Evolutionary conservation across 1,140 invertebrate species (phyloP).

Genomic region (Drosophila asahinai): DNA sequence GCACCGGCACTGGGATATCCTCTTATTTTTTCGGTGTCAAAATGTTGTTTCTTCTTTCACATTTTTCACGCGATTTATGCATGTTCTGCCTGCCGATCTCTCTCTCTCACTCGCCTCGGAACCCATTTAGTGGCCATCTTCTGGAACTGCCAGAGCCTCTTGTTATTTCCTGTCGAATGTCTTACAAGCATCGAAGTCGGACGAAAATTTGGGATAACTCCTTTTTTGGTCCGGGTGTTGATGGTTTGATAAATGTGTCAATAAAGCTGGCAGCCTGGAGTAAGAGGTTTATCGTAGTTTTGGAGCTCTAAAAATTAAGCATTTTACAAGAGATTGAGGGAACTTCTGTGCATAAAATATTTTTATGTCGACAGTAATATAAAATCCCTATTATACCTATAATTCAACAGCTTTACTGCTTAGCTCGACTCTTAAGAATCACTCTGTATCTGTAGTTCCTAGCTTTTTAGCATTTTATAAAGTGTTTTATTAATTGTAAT

Average conservation of each 20-base stretch:
- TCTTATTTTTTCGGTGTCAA: constrained; percentile 68
- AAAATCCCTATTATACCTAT: too few species aligned
- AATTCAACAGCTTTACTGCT: too few species aligned
- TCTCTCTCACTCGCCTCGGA: constrained; percentile 29
- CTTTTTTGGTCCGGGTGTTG: constrained; percentile 69
- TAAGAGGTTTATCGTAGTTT: background rate
- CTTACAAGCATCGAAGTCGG: constrained; percentile 45
- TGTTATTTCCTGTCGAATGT: constrained; percentile 50
- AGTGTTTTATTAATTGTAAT: too few species aligned
- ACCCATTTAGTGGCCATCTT: constrained; percentile 44
- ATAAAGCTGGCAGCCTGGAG: constrained; percentile 20
- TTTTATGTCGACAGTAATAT: too few species aligned
- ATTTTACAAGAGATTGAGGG: background rate
- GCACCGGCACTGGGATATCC: constrained; percentile 45
- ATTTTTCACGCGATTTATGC: constrained; percentile 82
- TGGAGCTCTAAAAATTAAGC: background rate
- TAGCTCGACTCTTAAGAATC: too few species aligned
- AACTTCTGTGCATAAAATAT: background rate
- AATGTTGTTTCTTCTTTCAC: constrained; percentile 79
- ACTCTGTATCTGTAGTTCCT: too few species aligned
- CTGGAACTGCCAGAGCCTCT: constrained; percentile 8
- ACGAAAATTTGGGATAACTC: constrained; percentile 65
- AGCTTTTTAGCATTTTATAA: too few species aligned
- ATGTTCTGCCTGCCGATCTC: constrained; percentile 38
- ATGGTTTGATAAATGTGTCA: constrained; percentile 72